Conservation (phyloP, 2,888 invertebrate genomes). For the Trissolcus brochymenae region DNA sequence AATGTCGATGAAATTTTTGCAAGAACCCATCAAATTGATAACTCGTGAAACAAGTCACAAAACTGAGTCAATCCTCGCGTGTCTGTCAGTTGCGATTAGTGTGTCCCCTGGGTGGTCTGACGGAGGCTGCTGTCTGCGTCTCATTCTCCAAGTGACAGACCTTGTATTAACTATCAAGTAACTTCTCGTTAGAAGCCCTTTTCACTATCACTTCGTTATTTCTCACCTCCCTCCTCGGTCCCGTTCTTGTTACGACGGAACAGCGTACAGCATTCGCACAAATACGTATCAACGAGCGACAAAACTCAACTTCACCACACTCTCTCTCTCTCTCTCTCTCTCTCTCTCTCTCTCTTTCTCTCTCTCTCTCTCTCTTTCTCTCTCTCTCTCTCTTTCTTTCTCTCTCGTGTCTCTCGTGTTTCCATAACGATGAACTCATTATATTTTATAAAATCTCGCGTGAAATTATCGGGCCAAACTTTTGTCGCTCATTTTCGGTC, state of each 20-base stretch:
- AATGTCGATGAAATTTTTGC: neutral
- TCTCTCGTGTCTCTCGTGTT: too few species aligned
- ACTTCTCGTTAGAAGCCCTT: conserved; percentile 61
- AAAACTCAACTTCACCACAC: too few species aligned
- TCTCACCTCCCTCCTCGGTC: conserved; percentile 24
- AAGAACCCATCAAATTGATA: conserved; percentile 26
- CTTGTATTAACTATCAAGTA: conserved; percentile 73
- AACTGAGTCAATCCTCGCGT: conserved; percentile 70
- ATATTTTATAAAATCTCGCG: too few species aligned
- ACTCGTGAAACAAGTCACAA: conserved; percentile 35
- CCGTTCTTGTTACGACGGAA: conserved; percentile 19
- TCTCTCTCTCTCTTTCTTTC: too few species aligned
- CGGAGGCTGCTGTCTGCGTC: conserved; percentile 63
- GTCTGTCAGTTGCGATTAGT: conserved; percentile 75
- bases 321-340: too few species aligned
- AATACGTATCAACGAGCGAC: too few species aligned
- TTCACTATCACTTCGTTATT: conserved; percentile 52
- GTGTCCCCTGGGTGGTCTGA: conserved; percentile 66
- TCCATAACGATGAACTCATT: too few species aligned
- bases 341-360: too few species aligned
- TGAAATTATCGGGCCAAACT: neutral
- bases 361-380: too few species aligned
- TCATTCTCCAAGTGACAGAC: conserved; percentile 70
- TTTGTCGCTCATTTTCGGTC: neutral
- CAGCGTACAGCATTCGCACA: too few species aligned